Evolutionary conservation across 2,797 vertebrate genomes (phyloP), one percentile per base, ranked within the genome.

Genomic region (Lindbergichthys nudifrons): DNA sequence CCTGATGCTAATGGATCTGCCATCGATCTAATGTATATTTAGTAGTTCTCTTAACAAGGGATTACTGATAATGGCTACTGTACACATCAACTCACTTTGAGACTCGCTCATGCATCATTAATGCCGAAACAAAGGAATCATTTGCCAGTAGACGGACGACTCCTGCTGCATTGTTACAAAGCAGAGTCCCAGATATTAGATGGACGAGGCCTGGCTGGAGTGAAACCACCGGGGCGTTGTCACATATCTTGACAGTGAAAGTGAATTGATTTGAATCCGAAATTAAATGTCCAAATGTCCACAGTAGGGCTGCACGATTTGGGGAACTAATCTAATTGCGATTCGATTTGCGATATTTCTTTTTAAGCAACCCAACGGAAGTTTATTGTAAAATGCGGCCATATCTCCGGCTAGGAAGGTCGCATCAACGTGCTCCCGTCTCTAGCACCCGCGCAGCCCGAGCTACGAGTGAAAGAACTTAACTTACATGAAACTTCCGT

Each of bases 71-170:
- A 82, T 70, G 64, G 66, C 61, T 67, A 60, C 50, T 70, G 64
- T 81, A 42, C 57, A 69, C 66, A 65, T 69, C 39, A 60, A 21
- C 45, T 46, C 69, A 43, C 71, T 70, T 3, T 36, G 62, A 48
- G 63, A 67, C n/a, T 81, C 78, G 67, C 78, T 84, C 82, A 82
- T 74, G 77, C 88, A 60, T 87, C 82, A 80, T 82, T 90, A 90
- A 88, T 89, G 80, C 58, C 50, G 16, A 83, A 88, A 90, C 88
- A 87, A 92, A 84, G 82, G 75, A 77, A 58, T 79, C 46, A 58
- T 81, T 79, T 76, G 66, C 46, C 65, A 47, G 62, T 50, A 76
- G 67, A 82, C n/a, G 3, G 51, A 70, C 23, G 36, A 69, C 63
- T 72, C 57, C 14, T 60, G 21, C 42, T 56, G 48, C 78, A 51